Conservation (phyloP, 1,140 invertebrate genomes). For the Drosophila chauvacae region DNA sequence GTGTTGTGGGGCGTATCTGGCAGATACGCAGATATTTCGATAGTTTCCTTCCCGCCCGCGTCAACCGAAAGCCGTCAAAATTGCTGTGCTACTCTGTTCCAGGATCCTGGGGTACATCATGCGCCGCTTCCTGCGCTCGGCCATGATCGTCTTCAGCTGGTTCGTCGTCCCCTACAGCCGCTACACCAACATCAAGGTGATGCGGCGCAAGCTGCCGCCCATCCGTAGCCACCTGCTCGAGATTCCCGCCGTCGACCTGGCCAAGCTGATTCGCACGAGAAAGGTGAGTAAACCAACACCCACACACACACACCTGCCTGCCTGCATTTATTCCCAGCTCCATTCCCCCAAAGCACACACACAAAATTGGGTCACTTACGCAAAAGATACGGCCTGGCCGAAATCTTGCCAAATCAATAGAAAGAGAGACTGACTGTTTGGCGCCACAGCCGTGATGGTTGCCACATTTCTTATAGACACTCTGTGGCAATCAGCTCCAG, state of each 20-base stretch:
- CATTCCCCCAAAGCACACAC: background rate
- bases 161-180: conserved; percentile 84
- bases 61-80: conserved; percentile 76
- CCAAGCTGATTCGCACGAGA: conserved; percentile 87
- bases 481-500: conserved; percentile 44
- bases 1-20: conserved; percentile 27
- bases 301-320: background rate
- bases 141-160: conserved; percentile 85
- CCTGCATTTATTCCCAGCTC: conserved; percentile 7
- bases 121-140: conserved; percentile 83
- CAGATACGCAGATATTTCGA: conserved; percentile 16
- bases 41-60: conserved; percentile 32
- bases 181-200: conserved; percentile 88
- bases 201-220: conserved; percentile 86
- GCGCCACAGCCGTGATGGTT: conserved; percentile 33
- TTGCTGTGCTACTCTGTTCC: conserved; percentile 85
- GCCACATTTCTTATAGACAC: conserved; percentile 65
- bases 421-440: conserved; percentile 20
- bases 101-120: conserved; percentile 85
- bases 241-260: conserved; percentile 87
- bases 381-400: conserved; percentile 44
- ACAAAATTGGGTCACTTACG: conserved; percentile 57
- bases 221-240: conserved; percentile 87
- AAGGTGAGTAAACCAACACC: conserved; percentile 85
- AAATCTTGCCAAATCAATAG: conserved; percentile 71